A percentile compares a stretch with the other conserved stretches of the same genome.
Evolutionary conservation across 2,797 vertebrate genomes (phyloP).

Genomic region (Heteromormyrus szaboi): DNA sequence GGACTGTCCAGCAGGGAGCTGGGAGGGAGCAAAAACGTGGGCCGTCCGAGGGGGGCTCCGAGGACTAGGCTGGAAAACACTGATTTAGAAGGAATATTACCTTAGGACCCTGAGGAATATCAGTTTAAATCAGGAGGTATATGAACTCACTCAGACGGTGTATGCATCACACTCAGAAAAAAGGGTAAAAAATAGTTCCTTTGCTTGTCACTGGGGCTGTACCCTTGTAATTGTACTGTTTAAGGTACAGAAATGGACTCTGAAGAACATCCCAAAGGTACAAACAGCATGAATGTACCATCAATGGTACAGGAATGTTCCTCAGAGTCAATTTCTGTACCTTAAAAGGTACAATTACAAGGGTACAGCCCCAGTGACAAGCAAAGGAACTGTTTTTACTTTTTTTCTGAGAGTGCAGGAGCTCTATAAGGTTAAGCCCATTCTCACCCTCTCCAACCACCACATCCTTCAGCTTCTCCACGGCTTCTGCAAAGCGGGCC

Average conservation of each 20-base stretch:
- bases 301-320: not conserved
- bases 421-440: not conserved
- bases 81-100: not conserved
- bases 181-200: not conserved
- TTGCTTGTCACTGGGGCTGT: not conserved
- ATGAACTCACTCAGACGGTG: not conserved
- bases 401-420: not conserved
- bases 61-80: not conserved
- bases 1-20: not conserved
- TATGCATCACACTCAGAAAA: not conserved
- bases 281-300: not conserved
- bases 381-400: not conserved
- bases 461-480: conserved; percentile 88
- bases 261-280: not conserved
- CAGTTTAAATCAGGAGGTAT: not conserved
- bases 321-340: not conserved
- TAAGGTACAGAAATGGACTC: not conserved
- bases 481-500: conserved; percentile 80
- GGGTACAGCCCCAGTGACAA: not conserved
- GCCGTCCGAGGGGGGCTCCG: not conserved
- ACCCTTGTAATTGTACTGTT: not conserved
- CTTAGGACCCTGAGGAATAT: not conserved
- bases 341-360: not conserved
- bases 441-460: conserved; percentile 77
- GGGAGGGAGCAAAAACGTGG: not conserved